Conservation (phyloP, 2,797 vertebrate genomes). For the Enteromius thamalakanensis region DNA sequence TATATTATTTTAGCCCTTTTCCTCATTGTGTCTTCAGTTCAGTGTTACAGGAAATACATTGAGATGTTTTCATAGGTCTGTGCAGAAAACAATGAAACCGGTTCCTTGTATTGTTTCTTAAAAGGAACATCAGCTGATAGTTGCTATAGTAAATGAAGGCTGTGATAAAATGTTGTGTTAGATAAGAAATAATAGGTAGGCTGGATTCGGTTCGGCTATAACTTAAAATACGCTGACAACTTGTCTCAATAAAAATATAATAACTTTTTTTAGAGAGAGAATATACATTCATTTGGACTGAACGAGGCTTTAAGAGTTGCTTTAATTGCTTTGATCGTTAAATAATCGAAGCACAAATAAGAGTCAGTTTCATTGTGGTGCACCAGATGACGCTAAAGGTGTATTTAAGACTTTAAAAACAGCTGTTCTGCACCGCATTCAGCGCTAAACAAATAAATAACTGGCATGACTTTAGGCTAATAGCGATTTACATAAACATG, state of each 20-base stretch:
- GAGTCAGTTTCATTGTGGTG: conserved; percentile 1
- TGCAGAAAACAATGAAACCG: conserved; percentile 39
- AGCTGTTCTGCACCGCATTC: background rate
- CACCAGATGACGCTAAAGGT: conserved; percentile 40
- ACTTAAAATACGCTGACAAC: background rate
- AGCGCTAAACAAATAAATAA: background rate
- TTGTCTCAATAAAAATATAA: background rate
- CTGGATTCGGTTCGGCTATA: background rate
- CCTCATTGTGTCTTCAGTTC: background rate
- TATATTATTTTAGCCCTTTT: background rate
- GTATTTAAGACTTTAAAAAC: background rate
- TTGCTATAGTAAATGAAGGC: background rate
- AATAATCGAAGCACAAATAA: background rate
- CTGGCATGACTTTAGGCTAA: background rate
- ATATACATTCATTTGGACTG: background rate
- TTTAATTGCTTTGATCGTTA: too few relatives aligned
- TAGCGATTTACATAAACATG: background rate
- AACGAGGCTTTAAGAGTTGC: background rate
- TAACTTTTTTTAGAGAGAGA: background rate
- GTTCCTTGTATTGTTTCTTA: conserved; percentile 20
- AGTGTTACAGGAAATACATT: conserved; percentile 24
- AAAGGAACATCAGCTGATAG: background rate
- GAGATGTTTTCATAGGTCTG: conserved; percentile 12
- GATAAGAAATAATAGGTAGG: background rate
- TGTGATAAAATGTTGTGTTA: background rate